phyloP scores from a whole-genome alignment of 2,797 vertebrate genomes.

The Huso huso region DNA sequence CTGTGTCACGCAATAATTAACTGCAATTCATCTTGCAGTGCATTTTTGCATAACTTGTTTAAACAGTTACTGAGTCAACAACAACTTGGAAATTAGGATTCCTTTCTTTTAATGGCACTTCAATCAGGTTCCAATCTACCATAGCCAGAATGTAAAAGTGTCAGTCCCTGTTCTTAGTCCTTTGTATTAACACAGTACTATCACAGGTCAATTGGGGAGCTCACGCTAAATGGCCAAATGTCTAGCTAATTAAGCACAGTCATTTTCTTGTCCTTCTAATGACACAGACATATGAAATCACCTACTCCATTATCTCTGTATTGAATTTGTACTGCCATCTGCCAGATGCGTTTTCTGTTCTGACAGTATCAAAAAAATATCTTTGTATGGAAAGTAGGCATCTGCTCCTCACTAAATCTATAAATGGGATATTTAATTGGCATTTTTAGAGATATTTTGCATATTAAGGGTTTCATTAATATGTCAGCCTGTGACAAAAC shows the following conservation, averaged over 20 bases:
- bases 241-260: not conserved
- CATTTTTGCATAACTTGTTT: too few relatives aligned
- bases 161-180: too few relatives aligned
- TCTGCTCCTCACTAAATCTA: slow-evolving; percentile 34
- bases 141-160: too few relatives aligned
- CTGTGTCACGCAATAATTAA: too few relatives aligned
- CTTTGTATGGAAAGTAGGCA: slow-evolving; percentile 30
- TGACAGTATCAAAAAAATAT: slow-evolving; percentile 33
- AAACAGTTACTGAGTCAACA: too few relatives aligned
- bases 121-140: too few relatives aligned
- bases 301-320: not conserved
- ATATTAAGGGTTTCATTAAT: slow-evolving; percentile 36
- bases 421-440: slow-evolving; percentile 40
- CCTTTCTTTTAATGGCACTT: too few relatives aligned
- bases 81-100: too few relatives aligned
- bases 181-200: too few relatives aligned
- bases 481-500: slow-evolving; percentile 33
- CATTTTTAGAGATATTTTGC: slow-evolving; percentile 31
- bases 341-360: slow-evolving; percentile 37
- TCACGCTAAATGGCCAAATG: too few relatives aligned
- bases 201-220: too few relatives aligned
- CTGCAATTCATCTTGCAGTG: too few relatives aligned
- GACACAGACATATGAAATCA: not conserved
- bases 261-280: not conserved
- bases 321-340: slow-evolving; percentile 36